phyloP scores from a whole-genome alignment of 2,888 invertebrate species.

The Idaea straminata region DNA sequence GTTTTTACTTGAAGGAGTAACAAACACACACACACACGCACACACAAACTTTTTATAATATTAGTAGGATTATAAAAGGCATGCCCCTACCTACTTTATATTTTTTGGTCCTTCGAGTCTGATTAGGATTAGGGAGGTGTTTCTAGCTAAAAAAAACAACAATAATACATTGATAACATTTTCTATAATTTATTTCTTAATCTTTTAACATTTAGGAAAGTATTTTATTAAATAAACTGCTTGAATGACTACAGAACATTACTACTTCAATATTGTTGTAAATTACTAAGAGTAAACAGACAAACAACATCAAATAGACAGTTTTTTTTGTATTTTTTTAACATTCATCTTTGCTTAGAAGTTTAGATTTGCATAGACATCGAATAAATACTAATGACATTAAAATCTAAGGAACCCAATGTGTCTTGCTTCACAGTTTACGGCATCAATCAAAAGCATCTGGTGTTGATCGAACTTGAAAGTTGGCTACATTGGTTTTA shows the following conservation, averaged over 20 bases:
- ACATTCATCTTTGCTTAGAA: not conserved
- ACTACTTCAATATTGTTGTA: not conserved
- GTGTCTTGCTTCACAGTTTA: not conserved
- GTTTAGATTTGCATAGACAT: not conserved
- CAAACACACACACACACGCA: too few species aligned
- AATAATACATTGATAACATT: not conserved
- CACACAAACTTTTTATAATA: too few species aligned
- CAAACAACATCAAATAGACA: not conserved
- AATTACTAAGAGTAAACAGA: constrained; percentile 1
- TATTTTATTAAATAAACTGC: not conserved
- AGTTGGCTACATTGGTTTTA: too few species aligned
- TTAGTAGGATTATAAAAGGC: too few species aligned
- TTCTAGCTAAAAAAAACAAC: not conserved
- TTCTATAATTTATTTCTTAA: not conserved
- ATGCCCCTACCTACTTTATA: too few species aligned
- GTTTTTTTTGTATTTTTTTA: not conserved
- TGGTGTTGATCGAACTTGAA: too few species aligned
- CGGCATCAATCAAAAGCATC: too few species aligned
- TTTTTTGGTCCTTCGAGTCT: not conserved
- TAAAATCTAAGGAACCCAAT: not conserved
- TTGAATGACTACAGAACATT: not conserved
- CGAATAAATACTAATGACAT: constrained; percentile 3
- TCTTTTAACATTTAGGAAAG: not conserved
- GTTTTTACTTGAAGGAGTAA: too few species aligned
- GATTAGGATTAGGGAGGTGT: not conserved